Base-by-base conservation (phyloP, 2,797 vertebrate species). In the Chelmon rostratus region DNA sequence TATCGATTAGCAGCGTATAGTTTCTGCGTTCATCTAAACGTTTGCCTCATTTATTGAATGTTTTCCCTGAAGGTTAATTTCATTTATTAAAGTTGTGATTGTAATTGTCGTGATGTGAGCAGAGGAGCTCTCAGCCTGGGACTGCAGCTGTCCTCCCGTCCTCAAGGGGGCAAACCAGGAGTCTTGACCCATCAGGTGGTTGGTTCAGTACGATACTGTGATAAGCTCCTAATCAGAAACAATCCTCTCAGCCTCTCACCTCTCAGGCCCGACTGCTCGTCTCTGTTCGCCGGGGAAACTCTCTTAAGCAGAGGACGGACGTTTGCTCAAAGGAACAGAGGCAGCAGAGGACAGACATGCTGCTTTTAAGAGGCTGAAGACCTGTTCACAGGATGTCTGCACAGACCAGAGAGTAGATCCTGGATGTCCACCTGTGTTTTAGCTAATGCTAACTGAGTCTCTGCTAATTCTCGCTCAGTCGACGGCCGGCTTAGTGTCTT, bases 231-330 rank as follows among this genome's bases (percentile, higher is more conserved):
- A 81, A 91, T 93, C 88, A 89, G 69, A 31, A 21, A 61, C 76
- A 90, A 90, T 93, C 91, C 88, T 74, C 75, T 90, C 79, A 76
- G 68, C 91, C 88, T 74, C 75, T 90, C 79, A 76, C 65, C 37
- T 23, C 31, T 63, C 4, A 1, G 64, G 23, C 40, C n/a, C 35
- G 33, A 12, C 73, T 1, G 37, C 5, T 11, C n/a, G n/a, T n/a
- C n/a, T n/a, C n/a, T n/a, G n/a, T n/a, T n/a, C n/a, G n/a, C n/a
- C n/a, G n/a, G n/a, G n/a, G n/a, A n/a, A n/a, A n/a, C n/a, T n/a
- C n/a, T n/a, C n/a, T n/a, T n/a, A n/a, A 2, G 28, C 72, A 7
- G 19, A 64, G 31, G 25, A 18, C 21, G 2, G 23, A 54, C 3
- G 11, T 56, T 31, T 37, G 31, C 33, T 65, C 46, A 47, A 12